Evolutionary conservation across 92 coral and sea anemone species (phyloP).

Genomic region (Siderastrea radians): DNA sequence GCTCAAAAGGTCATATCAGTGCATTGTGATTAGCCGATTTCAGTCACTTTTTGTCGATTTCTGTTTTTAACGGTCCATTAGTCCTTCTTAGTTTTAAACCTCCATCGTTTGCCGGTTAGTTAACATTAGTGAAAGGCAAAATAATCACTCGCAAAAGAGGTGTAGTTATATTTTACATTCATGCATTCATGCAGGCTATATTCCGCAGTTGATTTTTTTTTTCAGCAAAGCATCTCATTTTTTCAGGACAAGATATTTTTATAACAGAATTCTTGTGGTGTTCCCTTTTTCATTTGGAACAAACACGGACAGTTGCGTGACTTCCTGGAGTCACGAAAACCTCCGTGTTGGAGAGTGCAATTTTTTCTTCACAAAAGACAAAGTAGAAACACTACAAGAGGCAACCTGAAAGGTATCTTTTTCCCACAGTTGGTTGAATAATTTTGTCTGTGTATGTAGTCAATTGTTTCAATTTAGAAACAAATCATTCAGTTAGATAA

Average conservation of each 20-base stretch:
- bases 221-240: neutral
- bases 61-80: too few species aligned
- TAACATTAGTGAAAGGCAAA: too few species aligned
- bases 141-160: too few species aligned
- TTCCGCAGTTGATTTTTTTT: neutral
- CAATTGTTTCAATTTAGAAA: slow-evolving; percentile 4
- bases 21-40: too few species aligned
- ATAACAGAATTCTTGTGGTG: neutral
- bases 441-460: neutral
- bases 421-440: neutral
- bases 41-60: too few species aligned
- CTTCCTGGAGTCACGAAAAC: neutral
- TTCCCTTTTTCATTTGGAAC: too few species aligned
- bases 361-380: neutral
- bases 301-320: neutral
- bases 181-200: too few species aligned
- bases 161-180: too few species aligned
- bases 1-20: too few species aligned
- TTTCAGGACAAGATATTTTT: neutral
- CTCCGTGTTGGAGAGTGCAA: neutral
- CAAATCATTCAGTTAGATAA: slow-evolving; percentile 12
- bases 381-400: too few species aligned
- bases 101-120: too few species aligned
- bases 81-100: too few species aligned
- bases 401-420: neutral